Evolutionary conservation across 2,888 invertebrate species (phyloP).

Genomic region (Chymomyza fuscimana): DNA sequence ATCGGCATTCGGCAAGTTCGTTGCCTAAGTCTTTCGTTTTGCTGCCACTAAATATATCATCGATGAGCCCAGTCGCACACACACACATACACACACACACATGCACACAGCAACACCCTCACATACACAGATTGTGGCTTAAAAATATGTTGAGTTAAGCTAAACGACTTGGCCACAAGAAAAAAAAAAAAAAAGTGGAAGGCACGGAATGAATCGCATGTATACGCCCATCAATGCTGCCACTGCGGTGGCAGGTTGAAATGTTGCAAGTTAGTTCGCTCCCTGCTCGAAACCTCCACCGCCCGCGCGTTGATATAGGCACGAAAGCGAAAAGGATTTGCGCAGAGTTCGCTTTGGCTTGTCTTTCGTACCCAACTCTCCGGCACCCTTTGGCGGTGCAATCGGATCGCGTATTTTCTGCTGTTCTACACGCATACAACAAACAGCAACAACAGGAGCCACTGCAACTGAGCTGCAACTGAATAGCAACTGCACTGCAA

Average conservation of each 20-base stretch:
- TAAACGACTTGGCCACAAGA: constrained; percentile 57
- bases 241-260: constrained; percentile 76
- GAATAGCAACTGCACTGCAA: neutral
- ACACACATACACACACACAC: constrained; percentile 11
- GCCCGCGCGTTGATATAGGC: constrained; percentile 41
- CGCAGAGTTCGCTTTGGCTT: constrained; percentile 18
- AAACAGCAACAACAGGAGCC: constrained; percentile 51
- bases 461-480: constrained; percentile 22
- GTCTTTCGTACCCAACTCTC: constrained; percentile 7
- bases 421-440: constrained; percentile 75
- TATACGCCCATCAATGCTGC: constrained; percentile 77
- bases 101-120: constrained; percentile 8
- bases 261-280: constrained; percentile 50
- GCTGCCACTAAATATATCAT: constrained; percentile 74
- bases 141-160: constrained; percentile 73
- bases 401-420: constrained; percentile 72
- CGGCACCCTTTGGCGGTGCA: constrained; percentile 60
- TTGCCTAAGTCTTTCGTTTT: constrained; percentile 71
- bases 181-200: constrained; percentile 47
- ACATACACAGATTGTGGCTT: constrained; percentile 46
- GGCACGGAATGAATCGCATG: constrained; percentile 72
- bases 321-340: constrained; percentile 74
- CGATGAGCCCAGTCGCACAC: constrained; percentile 54
- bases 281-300: constrained; percentile 11
- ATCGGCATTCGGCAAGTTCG: constrained; percentile 62